Evolutionary conservation across 2,888 invertebrate genomes (phyloP), one percentile per base, ranked within the genome.

Genomic region (Hyposoter didymator): DNA sequence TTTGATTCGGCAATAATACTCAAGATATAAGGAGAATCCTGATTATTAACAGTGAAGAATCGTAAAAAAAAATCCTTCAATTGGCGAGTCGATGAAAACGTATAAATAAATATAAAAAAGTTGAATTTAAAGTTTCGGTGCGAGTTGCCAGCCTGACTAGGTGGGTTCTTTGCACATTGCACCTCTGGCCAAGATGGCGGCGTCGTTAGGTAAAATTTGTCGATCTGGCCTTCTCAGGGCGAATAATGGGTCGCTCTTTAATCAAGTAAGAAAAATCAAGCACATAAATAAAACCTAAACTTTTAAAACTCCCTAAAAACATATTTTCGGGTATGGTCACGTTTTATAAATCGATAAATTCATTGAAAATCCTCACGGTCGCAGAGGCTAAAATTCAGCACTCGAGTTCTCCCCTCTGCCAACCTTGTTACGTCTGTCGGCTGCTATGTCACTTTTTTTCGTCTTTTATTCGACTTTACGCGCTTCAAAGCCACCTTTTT

Each of bases 171-270:
- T 89, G 89, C 90, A 90, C 90, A 91, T 90, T 90, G 90, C 90
- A 92, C 90, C 91, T 93, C 91, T 92, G 92, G 90, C 95, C 96
- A 97, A 96, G 95, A 98, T 98, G 98, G 97, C 97, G 96, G 97
- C 97, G 95, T 96, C 96, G 94, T 96, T 97, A 94, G 97, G 97
- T 95, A 96, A 97, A 95, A 96, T 97, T 96, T 97, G 96, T 95
- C 91, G 91, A 95, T 96, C 97, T 94, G 96, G 96, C 94, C 96
- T 98, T 94, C 96, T 98, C 93, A 97, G 96, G 96, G 95, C 96
- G 91, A 95, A 95, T 95, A 96, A 96, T 94, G 95, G 95, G 91
- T 91, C 96, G 93, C 94, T 96, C 93, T 94, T 96, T 92, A 96
- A 96, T 94, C 97, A 97, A 96, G 97, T 97, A 96, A 92, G 93